Evolutionary conservation across 2,113 vertebrate genomes (phyloP).

Genomic region (Felis chaus): DNA sequence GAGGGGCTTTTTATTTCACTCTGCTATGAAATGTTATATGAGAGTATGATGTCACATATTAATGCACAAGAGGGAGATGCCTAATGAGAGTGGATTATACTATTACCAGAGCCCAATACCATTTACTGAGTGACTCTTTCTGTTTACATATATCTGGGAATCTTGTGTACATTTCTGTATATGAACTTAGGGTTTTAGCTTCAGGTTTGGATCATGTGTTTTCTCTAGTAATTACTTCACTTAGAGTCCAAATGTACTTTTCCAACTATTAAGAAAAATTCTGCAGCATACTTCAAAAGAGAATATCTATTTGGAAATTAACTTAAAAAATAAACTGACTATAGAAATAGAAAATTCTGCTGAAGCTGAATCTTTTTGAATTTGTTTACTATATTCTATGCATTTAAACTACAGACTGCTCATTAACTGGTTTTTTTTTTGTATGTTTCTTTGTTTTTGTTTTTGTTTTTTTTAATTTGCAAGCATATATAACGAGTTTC

Average conservation of each 20-base stretch:
- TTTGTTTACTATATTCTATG: background rate
- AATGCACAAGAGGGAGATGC: background rate
- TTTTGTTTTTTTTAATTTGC: background rate
- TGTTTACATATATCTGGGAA: constrained; percentile 8
- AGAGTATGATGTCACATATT: constrained; percentile 49
- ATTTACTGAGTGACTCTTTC: background rate
- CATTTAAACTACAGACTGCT: background rate
- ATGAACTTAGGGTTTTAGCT: constrained; percentile 33
- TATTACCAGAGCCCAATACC: background rate
- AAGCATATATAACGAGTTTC: background rate
- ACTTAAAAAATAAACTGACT: background rate
- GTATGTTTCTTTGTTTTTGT: no score
- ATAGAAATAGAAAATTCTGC: constrained; percentile 39
- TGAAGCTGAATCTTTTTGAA: background rate
- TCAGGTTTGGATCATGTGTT: constrained; percentile 46
- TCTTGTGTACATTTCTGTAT: background rate
- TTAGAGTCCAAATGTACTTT: constrained; percentile 39
- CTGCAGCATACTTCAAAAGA: background rate
- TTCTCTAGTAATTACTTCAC: constrained; percentile 50
- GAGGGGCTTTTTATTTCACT: constrained; percentile 60
- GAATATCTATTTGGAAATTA: constrained; percentile 46
- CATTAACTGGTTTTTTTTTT: background rate
- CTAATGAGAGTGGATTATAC: constrained; percentile 37
- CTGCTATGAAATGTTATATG: constrained; percentile 31
- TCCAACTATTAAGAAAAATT: constrained; percentile 54